Evolutionary conservation across 2,797 vertebrate genomes (phyloP), one percentile per base, ranked within the genome.

Genomic region (Neosilurus hyrtlii): DNA sequence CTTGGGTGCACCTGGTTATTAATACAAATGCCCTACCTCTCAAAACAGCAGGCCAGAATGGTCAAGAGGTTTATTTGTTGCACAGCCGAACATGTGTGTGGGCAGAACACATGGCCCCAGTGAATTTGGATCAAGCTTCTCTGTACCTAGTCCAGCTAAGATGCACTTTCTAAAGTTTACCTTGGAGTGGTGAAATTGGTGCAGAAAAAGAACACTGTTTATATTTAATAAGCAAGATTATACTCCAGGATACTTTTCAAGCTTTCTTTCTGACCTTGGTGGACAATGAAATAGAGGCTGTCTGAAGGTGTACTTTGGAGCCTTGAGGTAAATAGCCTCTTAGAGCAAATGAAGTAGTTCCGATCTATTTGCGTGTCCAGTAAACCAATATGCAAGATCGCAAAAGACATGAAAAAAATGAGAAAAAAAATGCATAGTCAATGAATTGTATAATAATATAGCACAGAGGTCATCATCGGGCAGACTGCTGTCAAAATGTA

Each of bases 61-160:
- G 35, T 76, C 74, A 24, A 76, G 35, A 66, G 82, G 11, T 30
- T 74, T 79, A 82, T 59, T 59, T 71, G 26, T 54, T 59, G 56
- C 30, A 56, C 7, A 56, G 4, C 22, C n/a, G 20, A 49, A 43
- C 57, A 43, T n/a, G 30, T 49, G 20, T 43, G 57, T 75, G 54
- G 73, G 57, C 20, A 43, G 4, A 76, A 49, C 35, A 9, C 22
- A 3, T 66, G 24, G 49, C 76, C 24, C 52, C 24, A 4, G 24
- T 66, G 43, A 54, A 35, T 16, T 43, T 12, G 56, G 26, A 22
- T 59, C 7, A 59, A 0, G 35, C 22, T 61, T 65, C n/a, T 65
- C 9, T 65, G 61, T 49, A 52, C 26, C 43, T 52, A 76, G 76
- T 20, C 4, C 61, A 52, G n/a, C n/a, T 20, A 30, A 22, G n/a